Base-by-base conservation (phyloP, 2,888 invertebrate genomes). In the Drosophila eohydei region DNA sequence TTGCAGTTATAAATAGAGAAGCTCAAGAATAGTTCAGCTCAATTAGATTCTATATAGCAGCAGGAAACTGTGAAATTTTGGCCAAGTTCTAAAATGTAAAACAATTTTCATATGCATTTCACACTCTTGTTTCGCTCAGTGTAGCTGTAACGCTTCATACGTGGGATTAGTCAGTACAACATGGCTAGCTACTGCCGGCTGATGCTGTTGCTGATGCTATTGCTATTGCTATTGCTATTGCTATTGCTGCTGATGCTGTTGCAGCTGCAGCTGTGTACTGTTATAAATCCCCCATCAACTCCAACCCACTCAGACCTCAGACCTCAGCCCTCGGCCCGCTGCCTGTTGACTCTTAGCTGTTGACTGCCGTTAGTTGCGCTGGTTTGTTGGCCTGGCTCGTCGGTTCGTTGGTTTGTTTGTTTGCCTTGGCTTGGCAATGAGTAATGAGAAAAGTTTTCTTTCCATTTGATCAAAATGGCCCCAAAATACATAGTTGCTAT, bases 381-480 rank as follows among this genome's bases (percentile, higher is more conserved):
- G 79, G 81, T 81, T 84, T 79, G 83, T 72, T 78, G 71, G 68
- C 59, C 26, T 40, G 65, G 16, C 54, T 68, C 54, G 69, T 58
- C 73, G 59, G 60, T 40, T 72, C 28, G 74, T 51, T 58, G 52
- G 66, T 41, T 73, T 48, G 76, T 69, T 80, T 85, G 88, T 84
- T 87, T 83, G 87, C 71, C 66, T 84, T 82, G 72, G 76, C 76
- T 74, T 73, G 64, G 82, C 90, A 88, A 83, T 89, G 88, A 89
- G 88, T 90, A 90, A 89, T 90, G 88, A 85, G 89, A 88, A 90
- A 89, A 90, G 83, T 88, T 90, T 81, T 81, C 87, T 70, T 83
- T 84, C 81, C 80, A 88, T 79, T 88, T 89, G 86, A 85, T 80
- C 88, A 86, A 85, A 85, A 83, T 79, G 74, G 83, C 74, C 71